Base-by-base conservation (phyloP, 2,113 vertebrate species). In the Pomatostomus ruficeps region DNA sequence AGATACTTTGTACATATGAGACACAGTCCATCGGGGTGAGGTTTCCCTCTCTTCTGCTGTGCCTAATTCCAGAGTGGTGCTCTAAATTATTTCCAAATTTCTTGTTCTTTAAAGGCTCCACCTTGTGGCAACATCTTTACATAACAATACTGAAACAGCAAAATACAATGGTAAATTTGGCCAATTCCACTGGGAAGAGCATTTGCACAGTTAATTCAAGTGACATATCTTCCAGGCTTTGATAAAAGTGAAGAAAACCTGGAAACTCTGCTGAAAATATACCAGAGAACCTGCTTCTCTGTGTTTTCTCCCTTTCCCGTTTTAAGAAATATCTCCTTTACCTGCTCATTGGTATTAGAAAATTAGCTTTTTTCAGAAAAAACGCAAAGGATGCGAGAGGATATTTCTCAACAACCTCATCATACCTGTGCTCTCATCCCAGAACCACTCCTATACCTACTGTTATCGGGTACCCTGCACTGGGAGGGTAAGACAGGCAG, bases 71-170 rank as follows among this genome's bases (percentile, higher is more conserved):
- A 67, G 36, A 78, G 43, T 12, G 18, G 14, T 0, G 2, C 21
- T 28, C 40, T 5, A 82, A 61, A 35, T 11, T 6, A 40, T 81
- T 76, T 33, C 33, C 38, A 40, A 40, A 63, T 55, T 79, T 91
- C 78, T 70, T 38, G 35, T 63, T 85, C 74, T 79, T 89, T 66
- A 59, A 92, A 92, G 49, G 71, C 94, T 91, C 94, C 96, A 95
- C 51, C 94, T 85, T 71, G 91, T 88, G 96, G 95, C 71, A 89
- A n/a, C 10, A 66, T 40, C 61, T 66, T 57, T 43, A 38, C 12
- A n/a, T 31, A 65, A 52, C 11, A 46, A 42, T 3, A 59, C 11
- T 71, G 63, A 11, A 65, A 46, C 31, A 23, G 45, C 35, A 82
- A 55, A 65, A 65, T 6, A 35, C 11, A 52, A 21, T 5, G 18